Evolutionary conservation across 2,888 invertebrate species (phyloP), one percentile per base, ranked within the genome.

Genomic region (Cryptus viduatorius): DNA sequence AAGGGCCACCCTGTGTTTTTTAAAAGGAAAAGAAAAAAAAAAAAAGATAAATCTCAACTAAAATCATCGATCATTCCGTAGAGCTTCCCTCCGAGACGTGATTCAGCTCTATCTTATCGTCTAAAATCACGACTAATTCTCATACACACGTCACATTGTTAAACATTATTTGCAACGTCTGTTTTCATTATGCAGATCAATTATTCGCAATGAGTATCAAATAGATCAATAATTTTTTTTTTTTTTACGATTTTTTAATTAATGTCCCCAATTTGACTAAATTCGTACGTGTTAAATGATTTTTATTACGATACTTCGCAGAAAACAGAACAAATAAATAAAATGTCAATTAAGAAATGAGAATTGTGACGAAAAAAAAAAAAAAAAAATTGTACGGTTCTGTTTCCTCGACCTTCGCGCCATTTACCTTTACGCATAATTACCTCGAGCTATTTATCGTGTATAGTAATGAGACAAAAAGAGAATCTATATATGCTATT

Each of bases 271-370:
- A 14, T 44, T 44, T n/a, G 24, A 61, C 46, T 37, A 19, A 16
- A 24, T 73, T 12, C 56, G 24, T 3, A 24, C n/a, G 53, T 72
- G n/a, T 42, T 19, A 24, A 46, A 48, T 29, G 29, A 61, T n/a
- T 59, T 31, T 14, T 48, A 29, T 59, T 59, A 14, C 59, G n/a
- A 31, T 59, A 10, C 29, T 46, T 8, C 53, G 48, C 53, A 44
- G 42, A 42, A 77, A n/a, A 19, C 50, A 67, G n/a, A 76, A 65
- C 42, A 56, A 77, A 76, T 67, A 19, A 76, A 56, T 67, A 72
- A 46, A 59, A 72, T 67, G 79, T 79, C 72, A 73, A 79, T 73
- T 79, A 79, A 67, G 65, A 29, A 67, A 65, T 64, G 31, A 71
- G 44, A 65, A 56, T 56, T 12, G 12, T 14, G n/a, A 37, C 42